A percentile compares a stretch with the other conserved stretches of the same genome.
Evolutionary conservation across 1,140 invertebrate species (phyloP).

Genomic region (Probaryconus sp.): DNA sequence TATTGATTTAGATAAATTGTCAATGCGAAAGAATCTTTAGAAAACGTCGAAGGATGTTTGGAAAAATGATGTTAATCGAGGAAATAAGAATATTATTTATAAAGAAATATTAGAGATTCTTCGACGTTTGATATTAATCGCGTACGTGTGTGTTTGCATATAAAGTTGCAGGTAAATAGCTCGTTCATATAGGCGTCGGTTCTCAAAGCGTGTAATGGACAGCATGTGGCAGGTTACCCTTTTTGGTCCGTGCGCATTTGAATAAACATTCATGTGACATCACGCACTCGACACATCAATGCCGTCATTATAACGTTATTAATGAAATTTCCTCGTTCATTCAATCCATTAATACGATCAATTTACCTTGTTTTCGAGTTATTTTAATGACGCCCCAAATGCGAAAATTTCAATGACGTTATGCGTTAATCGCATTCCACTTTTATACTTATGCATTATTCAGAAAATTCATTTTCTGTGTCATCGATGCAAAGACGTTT

Average conservation of each 20-base stretch:
- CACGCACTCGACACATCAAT: slow-evolving; percentile 34
- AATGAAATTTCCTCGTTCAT: slow-evolving; percentile 34
- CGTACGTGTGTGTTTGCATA: neutral
- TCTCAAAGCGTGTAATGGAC: slow-evolving; percentile 26
- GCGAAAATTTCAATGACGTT: slow-evolving; percentile 4
- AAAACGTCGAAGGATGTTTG: too few species aligned
- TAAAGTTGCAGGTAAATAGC: neutral
- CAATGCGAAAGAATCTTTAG: too few species aligned
- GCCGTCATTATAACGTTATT: slow-evolving; percentile 30
- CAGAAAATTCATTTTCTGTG: too few species aligned
- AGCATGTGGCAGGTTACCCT: slow-evolving; percentile 33
- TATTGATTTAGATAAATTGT: too few species aligned
- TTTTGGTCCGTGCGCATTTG: slow-evolving; percentile 59
- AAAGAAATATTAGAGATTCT: too few species aligned
- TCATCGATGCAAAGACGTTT: too few species aligned
- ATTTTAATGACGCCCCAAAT: slow-evolving; percentile 13
- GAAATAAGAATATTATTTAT: too few species aligned
- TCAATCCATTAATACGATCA: slow-evolving; percentile 28
- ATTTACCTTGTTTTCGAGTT: slow-evolving; percentile 21
- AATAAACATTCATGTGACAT: slow-evolving; percentile 70
- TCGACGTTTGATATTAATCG: too few species aligned
- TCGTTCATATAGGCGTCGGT: neutral
- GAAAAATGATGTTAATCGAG: too few species aligned
- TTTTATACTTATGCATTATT: slow-evolving; percentile 15
- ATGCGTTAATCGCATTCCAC: neutral